A percentile compares a stretch with the other conserved stretches of the same genome.
Evolutionary conservation across 2,888 invertebrate genomes (phyloP).

Genomic region (Chelonus formosanus): DNA sequence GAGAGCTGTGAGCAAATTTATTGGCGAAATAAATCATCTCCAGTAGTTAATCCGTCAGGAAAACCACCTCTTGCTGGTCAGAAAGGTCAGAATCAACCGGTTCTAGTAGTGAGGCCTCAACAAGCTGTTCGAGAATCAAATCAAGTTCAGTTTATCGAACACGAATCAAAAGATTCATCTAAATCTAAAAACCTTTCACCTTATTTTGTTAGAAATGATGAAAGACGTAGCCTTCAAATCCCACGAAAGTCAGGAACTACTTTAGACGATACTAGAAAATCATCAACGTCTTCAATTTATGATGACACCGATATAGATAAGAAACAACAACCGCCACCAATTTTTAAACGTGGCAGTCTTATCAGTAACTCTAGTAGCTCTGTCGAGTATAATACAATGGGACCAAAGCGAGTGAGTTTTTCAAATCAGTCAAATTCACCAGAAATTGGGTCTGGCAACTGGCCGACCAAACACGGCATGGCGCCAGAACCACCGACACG

Average conservation of each 20-base stretch:
- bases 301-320: slow-evolving; percentile 44
- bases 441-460: slow-evolving; percentile 51
- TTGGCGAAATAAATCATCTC: slow-evolving; percentile 47
- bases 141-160: slow-evolving; percentile 22
- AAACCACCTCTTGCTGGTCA: slow-evolving; percentile 55
- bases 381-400: slow-evolving; percentile 59
- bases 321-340: slow-evolving; percentile 58
- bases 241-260: slow-evolving; percentile 29
- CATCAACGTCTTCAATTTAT: slow-evolving; percentile 43
- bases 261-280: slow-evolving; percentile 38
- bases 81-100: slow-evolving; percentile 57
- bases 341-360: slow-evolving; percentile 68
- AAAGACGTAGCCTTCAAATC: slow-evolving; percentile 64
- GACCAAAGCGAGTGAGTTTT: slow-evolving; percentile 68
- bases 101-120: slow-evolving; percentile 57
- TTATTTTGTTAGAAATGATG: slow-evolving; percentile 58
- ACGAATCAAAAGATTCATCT: slow-evolving; percentile 42
- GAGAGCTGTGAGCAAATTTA: slow-evolving; percentile 43
- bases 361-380: slow-evolving; percentile 56
- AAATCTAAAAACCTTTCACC: slow-evolving; percentile 66
- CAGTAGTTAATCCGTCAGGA: slow-evolving; percentile 43
- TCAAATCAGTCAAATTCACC: slow-evolving; percentile 55
- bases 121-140: slow-evolving; percentile 51
- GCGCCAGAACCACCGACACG: slow-evolving; percentile 60
- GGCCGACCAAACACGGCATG: slow-evolving; percentile 67